Evolutionary conservation across 2,888 invertebrate species (phyloP).

Genomic region (Embidobia sp.): DNA sequence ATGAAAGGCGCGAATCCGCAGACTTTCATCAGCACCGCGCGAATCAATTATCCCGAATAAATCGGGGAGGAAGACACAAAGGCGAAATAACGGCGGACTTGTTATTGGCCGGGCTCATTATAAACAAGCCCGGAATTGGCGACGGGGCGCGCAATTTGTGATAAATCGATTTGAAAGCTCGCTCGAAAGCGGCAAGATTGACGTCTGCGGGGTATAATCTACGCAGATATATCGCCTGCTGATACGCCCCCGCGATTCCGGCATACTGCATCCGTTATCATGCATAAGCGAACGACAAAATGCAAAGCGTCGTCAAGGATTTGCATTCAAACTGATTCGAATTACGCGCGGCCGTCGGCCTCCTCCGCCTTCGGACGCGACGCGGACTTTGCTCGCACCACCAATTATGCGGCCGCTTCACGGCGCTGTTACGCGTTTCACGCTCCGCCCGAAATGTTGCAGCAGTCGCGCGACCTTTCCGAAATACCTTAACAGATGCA

Average conservation of each 20-base stretch:
- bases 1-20: too few species aligned
- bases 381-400: constrained; percentile 44
- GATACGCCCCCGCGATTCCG: constrained; percentile 50
- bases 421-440: constrained; percentile 75
- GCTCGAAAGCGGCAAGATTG: constrained; percentile 47
- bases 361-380: constrained; percentile 41
- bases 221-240: constrained; percentile 51
- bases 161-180: constrained; percentile 46
- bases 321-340: constrained; percentile 75
- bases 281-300: constrained; percentile 72
- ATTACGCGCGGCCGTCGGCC: constrained; percentile 68
- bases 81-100: too few species aligned
- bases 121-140: too few species aligned
- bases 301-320: constrained; percentile 75
- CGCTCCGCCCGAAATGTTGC: constrained; percentile 70
- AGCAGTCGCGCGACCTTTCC: constrained; percentile 37
- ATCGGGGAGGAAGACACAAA: too few species aligned
- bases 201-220: constrained; percentile 57
- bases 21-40: too few species aligned
- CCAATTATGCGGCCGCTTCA: constrained; percentile 73
- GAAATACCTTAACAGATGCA: constrained; percentile 47
- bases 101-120: too few species aligned
- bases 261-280: constrained; percentile 54
- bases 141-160: constrained; percentile 8
- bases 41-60: too few species aligned